phyloP scores from a whole-genome alignment of 2,113 vertebrate genomes.

The Rhegmatorhina hoffmannsi region DNA sequence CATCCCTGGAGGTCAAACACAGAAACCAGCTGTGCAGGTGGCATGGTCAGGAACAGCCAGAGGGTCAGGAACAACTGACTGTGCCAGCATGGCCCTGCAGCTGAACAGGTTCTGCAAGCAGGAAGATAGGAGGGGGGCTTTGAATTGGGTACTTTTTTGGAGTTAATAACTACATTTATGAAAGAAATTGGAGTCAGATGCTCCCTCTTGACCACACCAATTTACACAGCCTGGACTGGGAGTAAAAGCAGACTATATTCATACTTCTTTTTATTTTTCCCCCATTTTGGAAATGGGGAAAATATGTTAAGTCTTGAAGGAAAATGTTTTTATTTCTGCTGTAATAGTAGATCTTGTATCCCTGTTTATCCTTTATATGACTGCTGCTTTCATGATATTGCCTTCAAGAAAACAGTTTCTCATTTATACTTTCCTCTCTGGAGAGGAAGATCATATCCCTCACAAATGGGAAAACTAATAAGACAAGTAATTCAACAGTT shows the following conservation, averaged over 20 bases:
- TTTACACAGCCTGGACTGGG: background rate
- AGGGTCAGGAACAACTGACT: background rate
- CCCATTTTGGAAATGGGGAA: background rate
- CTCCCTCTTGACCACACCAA: background rate
- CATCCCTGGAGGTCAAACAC: background rate
- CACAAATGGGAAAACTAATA: slow-evolving; percentile 49
- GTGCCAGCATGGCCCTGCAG: background rate
- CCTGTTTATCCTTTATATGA: background rate
- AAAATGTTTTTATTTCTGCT: slow-evolving; percentile 11
- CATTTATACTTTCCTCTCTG: background rate
- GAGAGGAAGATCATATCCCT: slow-evolving; percentile 6
- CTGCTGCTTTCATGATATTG: background rate
- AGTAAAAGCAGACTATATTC: background rate
- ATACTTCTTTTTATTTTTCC: background rate
- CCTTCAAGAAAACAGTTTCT: slow-evolving; percentile 12
- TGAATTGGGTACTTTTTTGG: background rate
- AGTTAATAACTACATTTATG: background rate
- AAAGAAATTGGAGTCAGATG: background rate
- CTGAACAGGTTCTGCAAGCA: background rate
- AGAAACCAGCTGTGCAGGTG: background rate
- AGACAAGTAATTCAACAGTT: slow-evolving; percentile 43
- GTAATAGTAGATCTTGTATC: slow-evolving; percentile 3
- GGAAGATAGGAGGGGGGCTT: background rate
- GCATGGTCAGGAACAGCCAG: background rate
- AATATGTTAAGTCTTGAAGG: background rate